A percentile compares a stretch with the other conserved stretches of the same genome.
phyloP scores from a whole-genome alignment of 2,797 vertebrate genomes.

The Sebastolobus altivelis region DNA sequence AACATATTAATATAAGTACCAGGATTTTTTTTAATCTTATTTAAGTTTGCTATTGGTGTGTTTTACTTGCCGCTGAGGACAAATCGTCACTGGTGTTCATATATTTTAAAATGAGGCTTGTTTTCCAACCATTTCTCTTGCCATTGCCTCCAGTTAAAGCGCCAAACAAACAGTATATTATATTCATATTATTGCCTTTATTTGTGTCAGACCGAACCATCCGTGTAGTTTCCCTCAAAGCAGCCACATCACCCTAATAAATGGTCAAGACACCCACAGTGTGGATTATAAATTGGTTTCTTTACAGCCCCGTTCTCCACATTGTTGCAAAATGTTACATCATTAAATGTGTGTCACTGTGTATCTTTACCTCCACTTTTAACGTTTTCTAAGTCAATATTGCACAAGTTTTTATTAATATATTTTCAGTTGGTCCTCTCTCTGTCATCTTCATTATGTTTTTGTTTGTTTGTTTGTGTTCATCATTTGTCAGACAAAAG shows the following conservation, averaged over 20 bases:
- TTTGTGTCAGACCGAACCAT: not conserved
- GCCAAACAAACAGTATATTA: not conserved
- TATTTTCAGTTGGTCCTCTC: not conserved
- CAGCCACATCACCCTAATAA: not conserved
- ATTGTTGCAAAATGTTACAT: constrained; percentile 35
- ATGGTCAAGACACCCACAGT: not conserved
- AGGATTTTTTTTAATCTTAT: not conserved
- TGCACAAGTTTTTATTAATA: not conserved
- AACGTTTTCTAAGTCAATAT: not conserved
- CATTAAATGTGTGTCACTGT: constrained; percentile 9
- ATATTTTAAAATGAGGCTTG: not conserved
- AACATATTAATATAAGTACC: not conserved
- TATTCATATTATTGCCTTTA: not conserved
- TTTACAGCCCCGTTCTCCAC: not conserved
- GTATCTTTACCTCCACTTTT: not conserved
- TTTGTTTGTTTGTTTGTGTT: not conserved
- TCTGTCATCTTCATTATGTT: not conserved
- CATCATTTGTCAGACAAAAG: not conserved
- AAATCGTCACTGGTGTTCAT: not conserved
- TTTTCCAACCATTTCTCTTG: accelerated
- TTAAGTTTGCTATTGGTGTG: not conserved
- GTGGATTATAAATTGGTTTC: not conserved
- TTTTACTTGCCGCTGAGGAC: not conserved
- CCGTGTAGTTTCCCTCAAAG: not conserved
- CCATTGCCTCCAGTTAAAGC: not conserved